Conservation (phyloP, 2,113 vertebrate species). For the Rhabdomys dilectus region DNA sequence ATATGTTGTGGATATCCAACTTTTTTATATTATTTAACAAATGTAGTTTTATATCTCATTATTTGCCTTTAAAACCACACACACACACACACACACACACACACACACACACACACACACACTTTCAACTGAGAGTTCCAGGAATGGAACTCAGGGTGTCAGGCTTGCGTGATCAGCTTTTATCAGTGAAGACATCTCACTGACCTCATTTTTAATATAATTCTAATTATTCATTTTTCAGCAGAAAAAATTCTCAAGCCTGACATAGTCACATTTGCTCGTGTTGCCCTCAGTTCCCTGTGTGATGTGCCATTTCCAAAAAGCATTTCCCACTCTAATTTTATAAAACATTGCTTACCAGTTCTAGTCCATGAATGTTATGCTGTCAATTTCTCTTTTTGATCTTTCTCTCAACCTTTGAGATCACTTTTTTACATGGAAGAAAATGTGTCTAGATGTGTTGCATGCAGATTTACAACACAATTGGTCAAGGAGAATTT, state of each 20-base stretch:
- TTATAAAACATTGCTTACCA: not conserved
- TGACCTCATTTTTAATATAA: not conserved
- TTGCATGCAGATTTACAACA: not conserved
- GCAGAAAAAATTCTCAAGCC: not conserved
- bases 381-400: not conserved
- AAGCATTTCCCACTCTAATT: not conserved
- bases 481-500: not conserved
- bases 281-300: not conserved
- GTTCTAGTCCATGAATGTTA: not conserved
- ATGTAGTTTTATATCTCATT: not conserved
- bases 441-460: not conserved
- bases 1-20: not conserved
- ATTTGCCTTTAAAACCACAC: not conserved
- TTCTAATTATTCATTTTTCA: not conserved
- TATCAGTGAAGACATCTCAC: not conserved
- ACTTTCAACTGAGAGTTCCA: not conserved
- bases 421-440: not conserved
- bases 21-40: not conserved
- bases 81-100: not conserved
- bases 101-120: too few species aligned
- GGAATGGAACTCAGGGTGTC: not conserved
- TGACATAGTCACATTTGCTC: not conserved
- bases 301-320: not conserved
- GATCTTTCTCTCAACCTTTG: not conserved
- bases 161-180: not conserved